These are phyloP conservation scores for Maccullochella peelii DNA, from an alignment of 2,113 vertebrate genomes.

Conservation along the genomic window DNA sequence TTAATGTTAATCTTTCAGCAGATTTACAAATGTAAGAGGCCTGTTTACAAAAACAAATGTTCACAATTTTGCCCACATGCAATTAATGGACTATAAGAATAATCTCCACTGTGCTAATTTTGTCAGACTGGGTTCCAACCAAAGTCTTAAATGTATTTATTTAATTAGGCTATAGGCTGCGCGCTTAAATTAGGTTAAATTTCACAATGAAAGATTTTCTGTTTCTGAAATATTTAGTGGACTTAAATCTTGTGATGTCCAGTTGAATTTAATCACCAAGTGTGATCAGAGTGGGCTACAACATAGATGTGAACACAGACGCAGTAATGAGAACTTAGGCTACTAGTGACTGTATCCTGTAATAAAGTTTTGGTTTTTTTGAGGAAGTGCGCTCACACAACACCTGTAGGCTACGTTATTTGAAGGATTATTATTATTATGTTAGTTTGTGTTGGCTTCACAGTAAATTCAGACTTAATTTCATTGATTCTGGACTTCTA, in stretches of 20 bases:
- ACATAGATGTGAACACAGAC: not conserved
- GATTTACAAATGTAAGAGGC: not conserved
- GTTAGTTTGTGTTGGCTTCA: not conserved
- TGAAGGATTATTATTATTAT: not conserved
- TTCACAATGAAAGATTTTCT: too few species aligned
- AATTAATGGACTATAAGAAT: too few species aligned
- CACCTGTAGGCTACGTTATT: too few species aligned
- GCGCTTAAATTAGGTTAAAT: too few species aligned
- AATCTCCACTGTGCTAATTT: too few species aligned
- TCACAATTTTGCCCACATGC: too few species aligned
- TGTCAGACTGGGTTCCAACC: not conserved
- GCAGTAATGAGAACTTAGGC: not conserved
- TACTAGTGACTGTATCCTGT: not conserved
- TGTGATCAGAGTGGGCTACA: too few species aligned
- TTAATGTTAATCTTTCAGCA: not conserved
- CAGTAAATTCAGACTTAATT: not conserved
- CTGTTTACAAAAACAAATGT: not conserved
- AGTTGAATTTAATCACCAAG: too few species aligned
- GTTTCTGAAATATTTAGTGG: too few species aligned
- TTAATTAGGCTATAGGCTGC: not conserved
- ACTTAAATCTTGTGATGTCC: too few species aligned
- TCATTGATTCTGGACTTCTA: not conserved
- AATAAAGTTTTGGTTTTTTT: too few species aligned
- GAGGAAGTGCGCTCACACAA: too few species aligned
- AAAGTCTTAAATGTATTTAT: not conserved